Evolutionary conservation across 2,888 invertebrate genomes (phyloP).

Genomic region (Scaptodrosophila latifasciaeformis): DNA sequence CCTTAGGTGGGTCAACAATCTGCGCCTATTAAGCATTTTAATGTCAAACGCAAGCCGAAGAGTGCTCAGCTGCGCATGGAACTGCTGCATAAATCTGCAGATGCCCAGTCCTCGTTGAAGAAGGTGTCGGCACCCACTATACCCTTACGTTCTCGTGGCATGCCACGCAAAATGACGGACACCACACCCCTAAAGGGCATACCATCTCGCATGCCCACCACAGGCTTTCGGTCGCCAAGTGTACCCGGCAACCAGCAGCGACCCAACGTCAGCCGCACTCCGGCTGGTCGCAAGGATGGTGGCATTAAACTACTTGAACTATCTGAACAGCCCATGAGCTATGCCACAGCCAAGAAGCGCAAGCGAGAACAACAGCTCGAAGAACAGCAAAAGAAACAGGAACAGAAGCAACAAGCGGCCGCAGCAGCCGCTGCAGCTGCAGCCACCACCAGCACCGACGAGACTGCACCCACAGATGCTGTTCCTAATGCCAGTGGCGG

Average conservation of each 20-base stretch:
- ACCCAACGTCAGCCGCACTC: slow-evolving; percentile 79
- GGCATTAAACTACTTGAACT: slow-evolving; percentile 97
- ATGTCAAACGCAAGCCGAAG: slow-evolving; percentile 94
- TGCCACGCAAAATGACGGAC: slow-evolving; percentile 98
- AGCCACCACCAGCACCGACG: slow-evolving; percentile 51
- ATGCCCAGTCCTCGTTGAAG: slow-evolving; percentile 91
- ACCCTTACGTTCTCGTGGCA: slow-evolving; percentile 88
- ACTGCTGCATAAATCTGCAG: slow-evolving; percentile 91
- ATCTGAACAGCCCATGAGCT: slow-evolving; percentile 91
- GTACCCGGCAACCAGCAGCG: slow-evolving; percentile 72
- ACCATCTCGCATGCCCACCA: slow-evolving; percentile 85
- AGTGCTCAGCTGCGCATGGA: slow-evolving; percentile 93
- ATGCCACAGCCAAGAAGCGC: slow-evolving; percentile 89
- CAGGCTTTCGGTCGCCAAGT: slow-evolving; percentile 78
- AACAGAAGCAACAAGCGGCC: slow-evolving; percentile 74
- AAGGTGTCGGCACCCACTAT: slow-evolving; percentile 92
- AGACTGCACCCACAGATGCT: slow-evolving; percentile 47
- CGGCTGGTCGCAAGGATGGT: slow-evolving; percentile 86
- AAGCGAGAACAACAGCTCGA: slow-evolving; percentile 86
- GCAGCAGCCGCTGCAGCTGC: slow-evolving; percentile 72
- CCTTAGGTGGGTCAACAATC: slow-evolving; percentile 86
- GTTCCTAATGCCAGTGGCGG: slow-evolving; percentile 31
- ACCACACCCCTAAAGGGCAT: slow-evolving; percentile 95
- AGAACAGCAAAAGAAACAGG: slow-evolving; percentile 80
- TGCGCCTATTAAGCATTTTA: slow-evolving; percentile 92